A percentile compares a stretch with the other conserved stretches of the same genome.
Evolutionary conservation across 2,888 invertebrate species (phyloP).

Genomic region (Cerastis leucographa): DNA sequence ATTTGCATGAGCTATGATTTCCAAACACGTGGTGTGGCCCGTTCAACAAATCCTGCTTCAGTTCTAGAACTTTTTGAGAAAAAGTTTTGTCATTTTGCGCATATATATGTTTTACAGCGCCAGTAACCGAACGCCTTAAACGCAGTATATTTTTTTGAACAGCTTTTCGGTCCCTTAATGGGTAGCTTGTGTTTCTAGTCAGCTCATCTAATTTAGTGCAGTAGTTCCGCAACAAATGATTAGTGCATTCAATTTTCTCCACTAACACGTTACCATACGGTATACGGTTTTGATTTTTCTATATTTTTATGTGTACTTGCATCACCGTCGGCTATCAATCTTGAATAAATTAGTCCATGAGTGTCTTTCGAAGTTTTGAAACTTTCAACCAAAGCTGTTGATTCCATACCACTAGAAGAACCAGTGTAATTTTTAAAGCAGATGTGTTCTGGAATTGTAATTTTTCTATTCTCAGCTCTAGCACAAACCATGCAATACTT

Average conservation of each 20-base stretch:
- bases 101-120: constrained; percentile 5
- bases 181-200: constrained; percentile 11
- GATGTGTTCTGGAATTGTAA: background rate
- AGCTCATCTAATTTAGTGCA: constrained; percentile 12
- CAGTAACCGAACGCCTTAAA: constrained; percentile 17
- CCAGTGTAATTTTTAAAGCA: constrained; percentile 27
- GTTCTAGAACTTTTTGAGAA: background rate
- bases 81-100: background rate
- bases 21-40: constrained; percentile 2
- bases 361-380: constrained; percentile 14
- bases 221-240: constrained; percentile 24
- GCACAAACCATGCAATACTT: constrained; percentile 19
- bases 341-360: constrained; percentile 14
- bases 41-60: constrained; percentile 14
- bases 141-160: background rate
- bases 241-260: constrained; percentile 31
- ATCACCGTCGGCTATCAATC: constrained; percentile 25
- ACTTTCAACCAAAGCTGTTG: constrained; percentile 19
- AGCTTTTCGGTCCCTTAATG: constrained; percentile 16
- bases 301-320: constrained; percentile 26
- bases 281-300: constrained; percentile 10
- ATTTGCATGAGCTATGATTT: constrained; percentile 3
- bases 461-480: constrained; percentile 8
- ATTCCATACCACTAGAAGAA: constrained; percentile 25
- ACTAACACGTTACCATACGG: background rate